Conservation (phyloP, 2,797 vertebrate genomes). For the Pogonophryne albipinna region DNA sequence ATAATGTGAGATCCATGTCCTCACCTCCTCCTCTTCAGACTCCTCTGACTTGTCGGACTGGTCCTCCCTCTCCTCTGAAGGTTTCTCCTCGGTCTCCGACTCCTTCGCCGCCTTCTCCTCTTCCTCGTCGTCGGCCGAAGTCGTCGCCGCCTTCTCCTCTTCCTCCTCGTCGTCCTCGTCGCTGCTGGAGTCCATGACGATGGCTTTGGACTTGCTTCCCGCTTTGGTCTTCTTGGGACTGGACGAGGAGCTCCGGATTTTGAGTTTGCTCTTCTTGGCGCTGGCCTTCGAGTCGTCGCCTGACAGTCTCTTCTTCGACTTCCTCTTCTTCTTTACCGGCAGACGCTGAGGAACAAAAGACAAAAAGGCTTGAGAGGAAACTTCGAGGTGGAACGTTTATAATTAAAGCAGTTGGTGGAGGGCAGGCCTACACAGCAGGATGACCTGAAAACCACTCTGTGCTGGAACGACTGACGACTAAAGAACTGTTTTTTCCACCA, state of each 20-base stretch:
- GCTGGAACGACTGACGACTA: neutral
- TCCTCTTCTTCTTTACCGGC: constrained; percentile 86
- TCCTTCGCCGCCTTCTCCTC: constrained; percentile 77
- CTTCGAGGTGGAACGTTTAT: neutral
- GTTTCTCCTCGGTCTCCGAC: constrained; percentile 49
- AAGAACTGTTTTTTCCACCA: too few species aligned
- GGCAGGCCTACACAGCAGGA: too few species aligned
- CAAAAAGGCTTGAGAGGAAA: neutral
- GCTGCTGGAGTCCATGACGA: constrained; percentile 95
- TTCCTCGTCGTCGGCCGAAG: constrained; percentile 70
- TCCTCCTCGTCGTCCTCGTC: constrained; percentile 83
- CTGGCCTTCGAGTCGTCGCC: constrained; percentile 82
- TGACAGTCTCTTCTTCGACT: constrained; percentile 82
- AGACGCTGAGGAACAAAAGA: constrained; percentile 64
- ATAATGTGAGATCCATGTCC: neutral
- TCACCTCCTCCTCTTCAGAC: constrained; percentile 45
- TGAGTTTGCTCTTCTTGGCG: constrained; percentile 83
- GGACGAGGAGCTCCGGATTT: constrained; percentile 84
- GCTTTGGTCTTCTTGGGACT: constrained; percentile 78
- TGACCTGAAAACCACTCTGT: too few species aligned
- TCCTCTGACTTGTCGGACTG: constrained; percentile 51
- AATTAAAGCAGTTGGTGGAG: too few species aligned
- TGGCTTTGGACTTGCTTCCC: constrained; percentile 91
- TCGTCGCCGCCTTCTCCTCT: constrained; percentile 84
- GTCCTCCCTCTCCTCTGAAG: constrained; percentile 40